Percentiles rank a stretch among this genome's conserved stretches.
Conservation (phyloP, 2,797 vertebrate species). For the Cirrhinus mrigala region DNA sequence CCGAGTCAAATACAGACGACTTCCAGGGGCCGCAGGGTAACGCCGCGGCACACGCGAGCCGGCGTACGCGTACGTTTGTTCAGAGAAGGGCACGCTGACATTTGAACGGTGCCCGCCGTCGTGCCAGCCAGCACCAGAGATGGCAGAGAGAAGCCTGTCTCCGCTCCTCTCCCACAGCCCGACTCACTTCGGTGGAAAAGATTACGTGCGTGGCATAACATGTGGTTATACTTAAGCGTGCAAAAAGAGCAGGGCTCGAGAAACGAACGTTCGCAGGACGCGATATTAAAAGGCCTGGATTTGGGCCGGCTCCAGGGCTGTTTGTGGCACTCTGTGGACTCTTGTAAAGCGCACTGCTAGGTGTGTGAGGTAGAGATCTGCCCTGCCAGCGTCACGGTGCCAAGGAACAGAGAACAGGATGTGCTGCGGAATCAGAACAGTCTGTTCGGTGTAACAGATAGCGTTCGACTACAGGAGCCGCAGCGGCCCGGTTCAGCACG, state of each 20-base stretch:
- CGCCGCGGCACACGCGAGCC: conserved; percentile 36
- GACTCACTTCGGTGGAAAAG: conserved; percentile 58
- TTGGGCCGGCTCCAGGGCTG: conserved; percentile 42
- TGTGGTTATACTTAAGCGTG: conserved; percentile 57
- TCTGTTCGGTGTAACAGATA: background rate
- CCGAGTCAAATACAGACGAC: conserved; percentile 57
- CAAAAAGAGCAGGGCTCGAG: conserved; percentile 34
- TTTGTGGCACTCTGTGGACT: conserved; percentile 43
- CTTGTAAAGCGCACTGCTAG: conserved; percentile 40
- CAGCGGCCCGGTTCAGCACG: background rate
- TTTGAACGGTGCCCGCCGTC: conserved; percentile 34
- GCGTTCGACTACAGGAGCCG: conserved; percentile 11
- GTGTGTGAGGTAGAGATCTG: conserved; percentile 37
- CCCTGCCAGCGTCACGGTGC: conserved; percentile 28
- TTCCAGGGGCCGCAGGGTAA: conserved; percentile 50
- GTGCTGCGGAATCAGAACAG: conserved; percentile 40
- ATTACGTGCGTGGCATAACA: conserved; percentile 54
- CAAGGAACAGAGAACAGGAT: conserved; percentile 34
- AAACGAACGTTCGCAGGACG: conserved; percentile 16
- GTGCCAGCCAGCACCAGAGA: conserved; percentile 28
- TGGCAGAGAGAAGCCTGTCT: conserved; percentile 32
- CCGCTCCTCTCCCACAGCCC: conserved; percentile 36
- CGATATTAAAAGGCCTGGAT: conserved; percentile 39
- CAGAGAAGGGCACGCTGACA: conserved; percentile 40
- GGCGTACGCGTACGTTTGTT: background rate